These are phyloP conservation scores for Argyrosomus japonicus DNA, from an alignment of 2,113 vertebrate species.

Conservation along the genomic window DNA sequence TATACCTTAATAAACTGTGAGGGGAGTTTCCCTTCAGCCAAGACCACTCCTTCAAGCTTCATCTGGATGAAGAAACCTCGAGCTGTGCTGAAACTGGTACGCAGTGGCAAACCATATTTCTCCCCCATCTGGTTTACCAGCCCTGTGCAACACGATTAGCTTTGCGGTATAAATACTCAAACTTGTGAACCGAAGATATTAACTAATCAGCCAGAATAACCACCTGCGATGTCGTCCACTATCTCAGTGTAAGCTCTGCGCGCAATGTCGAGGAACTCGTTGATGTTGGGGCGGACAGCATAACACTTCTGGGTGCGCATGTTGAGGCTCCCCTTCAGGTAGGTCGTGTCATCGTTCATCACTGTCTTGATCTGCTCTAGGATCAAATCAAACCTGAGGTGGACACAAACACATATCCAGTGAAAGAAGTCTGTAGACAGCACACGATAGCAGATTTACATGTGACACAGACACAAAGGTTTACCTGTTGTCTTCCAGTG, in stretches of 20 bases:
- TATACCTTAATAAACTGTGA: conserved; percentile 95
- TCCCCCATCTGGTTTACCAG: conserved; percentile 91
- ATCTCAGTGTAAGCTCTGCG: conserved; percentile 96
- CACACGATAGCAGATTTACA: not conserved
- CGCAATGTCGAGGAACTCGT: conserved; percentile 95
- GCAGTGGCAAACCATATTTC: conserved; percentile 90
- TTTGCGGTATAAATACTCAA: not conserved
- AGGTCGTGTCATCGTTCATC: conserved; percentile 92
- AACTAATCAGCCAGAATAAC: not conserved
- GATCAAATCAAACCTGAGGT: conserved; percentile 90
- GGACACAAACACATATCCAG: not conserved
- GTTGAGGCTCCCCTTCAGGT: conserved; percentile 92
- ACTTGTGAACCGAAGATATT: not conserved
- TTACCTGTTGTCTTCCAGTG: conserved; percentile 92
- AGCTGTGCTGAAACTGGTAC: conserved; percentile 93
- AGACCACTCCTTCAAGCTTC: conserved; percentile 84
- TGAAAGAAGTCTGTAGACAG: not conserved
- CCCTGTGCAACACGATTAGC: conserved; percentile 76
- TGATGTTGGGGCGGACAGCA: conserved; percentile 94
- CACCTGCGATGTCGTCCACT: conserved; percentile 97
- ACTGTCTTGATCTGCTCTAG: conserved; percentile 94
- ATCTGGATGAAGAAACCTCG: conserved; percentile 97
- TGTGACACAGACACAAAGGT: not conserved
- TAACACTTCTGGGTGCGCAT: conserved; percentile 98
- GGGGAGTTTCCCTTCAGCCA: conserved; percentile 88